Evolutionary conservation across 2,113 vertebrate genomes (phyloP).

Genomic region (Amblyopsis rosae): DNA sequence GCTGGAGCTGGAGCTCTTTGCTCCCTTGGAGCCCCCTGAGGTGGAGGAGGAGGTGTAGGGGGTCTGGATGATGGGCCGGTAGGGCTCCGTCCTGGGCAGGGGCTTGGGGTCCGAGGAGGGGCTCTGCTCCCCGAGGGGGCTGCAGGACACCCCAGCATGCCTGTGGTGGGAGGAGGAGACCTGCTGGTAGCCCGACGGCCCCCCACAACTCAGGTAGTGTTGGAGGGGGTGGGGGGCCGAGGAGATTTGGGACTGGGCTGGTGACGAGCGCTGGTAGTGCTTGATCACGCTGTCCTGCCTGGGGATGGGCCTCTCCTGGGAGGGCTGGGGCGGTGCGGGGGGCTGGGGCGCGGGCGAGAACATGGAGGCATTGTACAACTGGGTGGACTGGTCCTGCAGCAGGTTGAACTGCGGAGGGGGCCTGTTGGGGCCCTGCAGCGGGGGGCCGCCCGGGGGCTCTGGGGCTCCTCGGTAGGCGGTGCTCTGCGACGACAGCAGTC

Average conservation of each 20-base stretch:
- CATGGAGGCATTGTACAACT: conserved; percentile 85
- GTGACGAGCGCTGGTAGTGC: conserved; percentile 85
- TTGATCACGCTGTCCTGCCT: conserved; percentile 91
- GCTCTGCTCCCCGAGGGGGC: conserved; percentile 83
- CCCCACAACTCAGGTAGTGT: conserved; percentile 85
- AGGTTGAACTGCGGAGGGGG: conserved; percentile 86
- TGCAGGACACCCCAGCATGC: conserved; percentile 79
- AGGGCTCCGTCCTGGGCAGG: conserved; percentile 66
- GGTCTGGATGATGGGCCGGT: conserved; percentile 84
- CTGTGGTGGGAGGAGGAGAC: conserved; percentile 74
- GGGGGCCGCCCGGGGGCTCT: conserved; percentile 60
- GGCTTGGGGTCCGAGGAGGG: conserved; percentile 73
- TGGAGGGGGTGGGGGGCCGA: conserved; percentile 81
- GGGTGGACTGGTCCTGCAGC: conserved; percentile 78
- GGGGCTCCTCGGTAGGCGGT: conserved; percentile 69
- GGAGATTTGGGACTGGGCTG: conserved; percentile 74
- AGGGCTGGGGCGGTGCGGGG: conserved; percentile 44
- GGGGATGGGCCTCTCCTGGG: conserved; percentile 80
- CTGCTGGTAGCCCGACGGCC: conserved; percentile 83
- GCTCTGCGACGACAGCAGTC: conserved; percentile 75
- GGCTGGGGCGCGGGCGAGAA: conserved; percentile 79
- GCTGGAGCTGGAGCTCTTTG: conserved; percentile 67
- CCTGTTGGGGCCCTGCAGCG: conserved; percentile 69
- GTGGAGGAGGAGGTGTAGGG: conserved; percentile 70
- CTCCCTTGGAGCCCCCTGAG: conserved; percentile 54